Conservation (phyloP, 1,140 invertebrate genomes). For the Muscidifurax raptorellus region DNA sequence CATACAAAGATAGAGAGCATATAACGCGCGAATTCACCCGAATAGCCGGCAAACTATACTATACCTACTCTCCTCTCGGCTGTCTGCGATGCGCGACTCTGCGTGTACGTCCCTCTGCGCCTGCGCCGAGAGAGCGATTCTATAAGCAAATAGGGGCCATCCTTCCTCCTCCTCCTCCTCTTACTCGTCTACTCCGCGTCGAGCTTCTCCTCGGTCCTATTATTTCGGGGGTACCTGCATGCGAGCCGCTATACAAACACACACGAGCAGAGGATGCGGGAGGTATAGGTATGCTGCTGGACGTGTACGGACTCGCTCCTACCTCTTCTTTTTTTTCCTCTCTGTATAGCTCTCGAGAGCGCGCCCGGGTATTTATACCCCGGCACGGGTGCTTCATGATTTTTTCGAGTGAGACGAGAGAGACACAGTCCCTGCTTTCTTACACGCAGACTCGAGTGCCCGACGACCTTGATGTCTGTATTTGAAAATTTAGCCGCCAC, state of each 20-base stretch:
- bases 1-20: background rate
- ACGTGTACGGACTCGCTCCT: slow-evolving; percentile 10
- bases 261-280: background rate
- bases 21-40: slow-evolving; percentile 24
- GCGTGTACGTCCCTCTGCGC: background rate
- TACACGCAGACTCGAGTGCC: background rate
- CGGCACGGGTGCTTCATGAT: background rate
- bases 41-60: background rate
- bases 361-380: background rate
- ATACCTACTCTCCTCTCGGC: no score
- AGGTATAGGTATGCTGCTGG: background rate
- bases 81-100: no score
- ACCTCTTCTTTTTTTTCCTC: background rate
- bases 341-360: background rate
- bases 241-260: background rate
- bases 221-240: slow-evolving; percentile 46
- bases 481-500: no score
- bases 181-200: background rate
- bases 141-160: slow-evolving; percentile 47
- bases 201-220: slow-evolving; percentile 2
- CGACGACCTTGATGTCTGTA: no score
- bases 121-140: slow-evolving; percentile 11
- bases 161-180: background rate
- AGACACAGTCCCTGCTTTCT: background rate
- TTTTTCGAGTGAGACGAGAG: background rate